These are phyloP conservation scores for Megalonaias nervosa DNA, from an alignment of 1,140 invertebrate species.

Conservation along the genomic window DNA sequence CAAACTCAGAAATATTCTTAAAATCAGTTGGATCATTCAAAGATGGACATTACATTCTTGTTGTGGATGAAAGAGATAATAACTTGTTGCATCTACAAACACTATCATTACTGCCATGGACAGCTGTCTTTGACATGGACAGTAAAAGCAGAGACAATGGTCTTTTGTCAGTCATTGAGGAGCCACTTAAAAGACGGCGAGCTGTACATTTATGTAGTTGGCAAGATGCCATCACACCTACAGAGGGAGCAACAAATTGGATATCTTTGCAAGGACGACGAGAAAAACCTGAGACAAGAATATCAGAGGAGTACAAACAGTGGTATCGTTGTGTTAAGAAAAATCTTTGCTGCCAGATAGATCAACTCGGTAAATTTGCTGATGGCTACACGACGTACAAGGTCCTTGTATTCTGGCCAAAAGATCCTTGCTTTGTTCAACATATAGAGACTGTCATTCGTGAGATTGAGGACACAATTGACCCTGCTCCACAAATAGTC, in stretches of 20 bases:
- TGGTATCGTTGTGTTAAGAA: constrained; percentile 35
- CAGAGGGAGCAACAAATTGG: constrained; percentile 46
- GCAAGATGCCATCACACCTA: constrained; percentile 23
- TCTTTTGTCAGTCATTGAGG: constrained; percentile 32
- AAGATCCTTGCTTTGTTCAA: neutral
- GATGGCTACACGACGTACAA: constrained; percentile 36
- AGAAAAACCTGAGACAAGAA: constrained; percentile 38
- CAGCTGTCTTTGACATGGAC: constrained; percentile 53
- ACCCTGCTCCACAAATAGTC: no score
- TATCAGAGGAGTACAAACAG: constrained; percentile 8
- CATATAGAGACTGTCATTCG: neutral
- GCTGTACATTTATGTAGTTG: constrained; percentile 36
- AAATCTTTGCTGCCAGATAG: constrained; percentile 26
- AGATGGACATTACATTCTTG: constrained; percentile 2
- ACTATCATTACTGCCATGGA: constrained; percentile 43
- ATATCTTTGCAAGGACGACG: constrained; percentile 39
- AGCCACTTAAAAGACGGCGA: constrained; percentile 24
- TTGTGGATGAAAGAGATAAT: neutral
- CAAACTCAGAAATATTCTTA: no score
- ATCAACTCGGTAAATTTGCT: constrained; percentile 27
- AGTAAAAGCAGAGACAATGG: constrained; percentile 36
- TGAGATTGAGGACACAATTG: no score
- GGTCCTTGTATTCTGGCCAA: constrained; percentile 40
- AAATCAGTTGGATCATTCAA: no score
- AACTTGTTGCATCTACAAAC: constrained; percentile 14